phyloP scores from a whole-genome alignment of 1,140 invertebrate genomes.

The Microplitis mediator region DNA sequence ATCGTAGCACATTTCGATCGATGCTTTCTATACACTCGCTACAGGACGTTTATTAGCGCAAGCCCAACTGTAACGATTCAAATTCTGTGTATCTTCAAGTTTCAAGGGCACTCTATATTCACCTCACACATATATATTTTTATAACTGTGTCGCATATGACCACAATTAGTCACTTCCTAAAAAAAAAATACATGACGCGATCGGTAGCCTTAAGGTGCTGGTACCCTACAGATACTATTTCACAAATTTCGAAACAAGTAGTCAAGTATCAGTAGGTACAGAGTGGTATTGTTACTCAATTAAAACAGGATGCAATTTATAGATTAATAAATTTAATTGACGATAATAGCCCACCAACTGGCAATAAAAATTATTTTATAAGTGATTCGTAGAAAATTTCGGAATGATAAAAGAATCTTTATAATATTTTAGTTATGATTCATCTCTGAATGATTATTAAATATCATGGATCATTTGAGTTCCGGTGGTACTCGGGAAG shows the following conservation, averaged over 20 bases:
- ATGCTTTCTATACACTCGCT: not conserved
- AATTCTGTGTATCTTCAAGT: not conserved
- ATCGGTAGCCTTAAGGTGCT: no score
- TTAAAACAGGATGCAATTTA: no score
- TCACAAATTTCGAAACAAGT: no score
- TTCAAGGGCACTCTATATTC: constrained; percentile 7
- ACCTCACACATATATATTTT: not conserved
- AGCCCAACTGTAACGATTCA: constrained; percentile 23
- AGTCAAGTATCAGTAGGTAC: no score
- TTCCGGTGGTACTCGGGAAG: not conserved
- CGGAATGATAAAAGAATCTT: not conserved
- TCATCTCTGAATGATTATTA: not conserved
- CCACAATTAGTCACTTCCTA: constrained; percentile 10
- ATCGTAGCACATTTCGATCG: not conserved
- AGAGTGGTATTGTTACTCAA: no score
- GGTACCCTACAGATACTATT: no score
- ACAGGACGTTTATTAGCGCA: constrained; percentile 23
- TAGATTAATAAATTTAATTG: no score
- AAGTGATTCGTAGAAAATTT: not conserved
- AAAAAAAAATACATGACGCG: not conserved
- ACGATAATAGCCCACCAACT: no score
- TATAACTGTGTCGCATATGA: no score
- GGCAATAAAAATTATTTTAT: not conserved
- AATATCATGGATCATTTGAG: constrained; percentile 1
- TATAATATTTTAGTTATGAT: not conserved